These are phyloP conservation scores for Leptopilina myrica DNA, from an alignment of 2,888 invertebrate genomes.

Conservation along the genomic window DNA sequence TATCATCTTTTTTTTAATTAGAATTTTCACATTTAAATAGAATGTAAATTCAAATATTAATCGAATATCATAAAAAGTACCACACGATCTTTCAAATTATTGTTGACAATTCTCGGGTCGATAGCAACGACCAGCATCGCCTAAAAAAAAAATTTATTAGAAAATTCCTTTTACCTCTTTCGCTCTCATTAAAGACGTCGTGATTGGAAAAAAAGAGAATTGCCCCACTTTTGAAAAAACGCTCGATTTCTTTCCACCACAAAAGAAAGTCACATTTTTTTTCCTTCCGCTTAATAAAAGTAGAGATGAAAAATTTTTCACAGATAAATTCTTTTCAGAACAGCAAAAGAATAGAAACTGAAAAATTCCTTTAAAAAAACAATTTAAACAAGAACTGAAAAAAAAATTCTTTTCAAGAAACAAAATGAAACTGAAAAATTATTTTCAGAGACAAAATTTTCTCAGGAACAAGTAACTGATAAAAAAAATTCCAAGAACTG, in stretches of 20 bases:
- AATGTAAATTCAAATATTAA: slow-evolving; percentile 28
- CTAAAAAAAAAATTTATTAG: slow-evolving; percentile 50
- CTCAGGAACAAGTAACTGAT: no score
- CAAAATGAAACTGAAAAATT: no score
- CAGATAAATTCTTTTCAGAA: neutral
- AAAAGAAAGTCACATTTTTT: neutral
- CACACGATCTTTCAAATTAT: slow-evolving; percentile 43
- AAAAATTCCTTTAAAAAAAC: no score
- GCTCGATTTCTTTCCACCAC: slow-evolving; percentile 8
- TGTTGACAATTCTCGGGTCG: slow-evolving; percentile 63
- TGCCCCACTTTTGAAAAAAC: slow-evolving; percentile 34
- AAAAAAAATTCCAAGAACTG: no score
- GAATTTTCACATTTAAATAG: slow-evolving; percentile 57
- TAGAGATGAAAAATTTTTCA: neutral
- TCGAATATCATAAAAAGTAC: slow-evolving; percentile 51
- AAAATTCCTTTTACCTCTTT: slow-evolving; percentile 62
- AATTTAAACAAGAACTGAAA: no score
- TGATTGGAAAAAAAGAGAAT: slow-evolving; percentile 54
- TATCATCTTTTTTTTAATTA: neutral
- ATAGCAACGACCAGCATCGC: slow-evolving; percentile 77
- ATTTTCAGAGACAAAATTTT: no score
- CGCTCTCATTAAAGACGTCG: slow-evolving; percentile 41
- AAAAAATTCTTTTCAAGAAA: no score
- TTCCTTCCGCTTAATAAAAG: no score
- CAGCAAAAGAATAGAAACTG: no score